Evolutionary conservation across 2,888 invertebrate genomes (phyloP), one percentile per base, ranked within the genome.

Genomic region (Diarsia mendica): DNA sequence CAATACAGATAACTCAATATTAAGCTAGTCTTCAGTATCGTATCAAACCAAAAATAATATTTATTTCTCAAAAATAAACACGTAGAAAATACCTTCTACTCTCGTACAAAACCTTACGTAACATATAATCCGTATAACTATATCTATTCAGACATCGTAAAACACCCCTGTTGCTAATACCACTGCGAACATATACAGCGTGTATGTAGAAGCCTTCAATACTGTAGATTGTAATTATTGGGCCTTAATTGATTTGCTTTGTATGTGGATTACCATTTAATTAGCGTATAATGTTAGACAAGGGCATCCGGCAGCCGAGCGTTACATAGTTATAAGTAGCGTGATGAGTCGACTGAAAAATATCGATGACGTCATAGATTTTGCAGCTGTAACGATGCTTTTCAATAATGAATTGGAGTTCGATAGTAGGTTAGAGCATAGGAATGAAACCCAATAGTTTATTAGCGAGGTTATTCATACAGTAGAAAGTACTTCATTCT

Each of bases 191-290:
- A 80, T 77, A 77, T 67, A 84, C 65, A 75, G 20, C 68, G 72
- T 74, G 72, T 86, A 87, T 64, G 85, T 72, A 84, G 78, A 76
- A 67, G 84, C 87, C 89, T 90, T 84, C 89, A 85, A 87, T 89
- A 88, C 87, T 87, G 88, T 88, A 90, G 84, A 82, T 89, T 89
- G 91, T 94, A 94, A 94, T 95, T 92, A 95, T 95, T 90, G 92
- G 84, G 79, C 90, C 91, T 90, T 95, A 95, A 96, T 96, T 95
- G 96, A 96, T 95, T 95, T 95, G 95, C 95, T 95, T 95, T 95
- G 95, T 95, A 93, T 89, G 88, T 89, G 95, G 93, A 95, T 94
- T 95, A 94, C 92, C 93, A 93, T 95, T 95, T 95, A 95, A 95
- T 95, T 95, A 95, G 92, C 87, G 89, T 86, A 83, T 92, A 92